Evolutionary conservation across 2,113 vertebrate genomes (phyloP).

Genomic region (Nerophis ophidion): DNA sequence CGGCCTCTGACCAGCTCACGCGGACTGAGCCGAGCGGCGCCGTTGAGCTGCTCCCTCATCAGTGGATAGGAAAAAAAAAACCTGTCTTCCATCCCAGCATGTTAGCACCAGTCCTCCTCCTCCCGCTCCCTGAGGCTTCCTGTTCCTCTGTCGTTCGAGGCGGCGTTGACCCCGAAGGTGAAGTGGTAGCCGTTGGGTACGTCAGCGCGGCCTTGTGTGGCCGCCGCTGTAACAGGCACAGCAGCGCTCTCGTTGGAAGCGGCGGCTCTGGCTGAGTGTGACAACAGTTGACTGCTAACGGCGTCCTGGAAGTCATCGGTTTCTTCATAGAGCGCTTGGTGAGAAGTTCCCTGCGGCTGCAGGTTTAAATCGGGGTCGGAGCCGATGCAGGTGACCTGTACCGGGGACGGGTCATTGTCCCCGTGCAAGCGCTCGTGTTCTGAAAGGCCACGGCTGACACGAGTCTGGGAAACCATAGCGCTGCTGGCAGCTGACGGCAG

Average conservation of each 20-base stretch:
- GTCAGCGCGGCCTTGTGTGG: conserved; percentile 71
- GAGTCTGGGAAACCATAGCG: conserved; percentile 70
- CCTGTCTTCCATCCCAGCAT: conserved; percentile 64
- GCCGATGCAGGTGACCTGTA: conserved; percentile 77
- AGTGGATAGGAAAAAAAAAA: conserved; percentile 33
- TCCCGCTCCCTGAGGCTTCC: conserved; percentile 83
- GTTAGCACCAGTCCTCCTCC: conserved; percentile 95
- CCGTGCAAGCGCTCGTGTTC: conserved; percentile 82
- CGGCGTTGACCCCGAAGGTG: conserved; percentile 79
- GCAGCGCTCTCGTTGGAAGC: conserved; percentile 63
- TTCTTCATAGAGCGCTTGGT: conserved; percentile 68
- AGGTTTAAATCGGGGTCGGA: conserved; percentile 84
- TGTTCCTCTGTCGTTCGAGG: conserved; percentile 68
- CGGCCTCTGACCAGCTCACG: conserved; percentile 13
- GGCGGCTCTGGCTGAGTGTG: conserved; percentile 75
- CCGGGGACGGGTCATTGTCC: conserved; percentile 57
- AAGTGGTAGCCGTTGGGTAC: conserved; percentile 95
- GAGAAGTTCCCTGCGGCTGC: conserved; percentile 54
- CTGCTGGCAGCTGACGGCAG: conserved; percentile 71
- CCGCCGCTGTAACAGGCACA: conserved; percentile 57
- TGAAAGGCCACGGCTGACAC: conserved; percentile 83
- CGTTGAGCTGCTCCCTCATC: conserved; percentile 1
- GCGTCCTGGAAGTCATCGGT: conserved; percentile 88
- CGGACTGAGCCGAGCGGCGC: conserved; percentile 11
- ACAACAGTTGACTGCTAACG: conserved; percentile 79